A percentile compares a stretch with the other conserved stretches of the same genome.
phyloP scores from a whole-genome alignment of 2,113 vertebrate species.

The Lipophrys pholis region DNA sequence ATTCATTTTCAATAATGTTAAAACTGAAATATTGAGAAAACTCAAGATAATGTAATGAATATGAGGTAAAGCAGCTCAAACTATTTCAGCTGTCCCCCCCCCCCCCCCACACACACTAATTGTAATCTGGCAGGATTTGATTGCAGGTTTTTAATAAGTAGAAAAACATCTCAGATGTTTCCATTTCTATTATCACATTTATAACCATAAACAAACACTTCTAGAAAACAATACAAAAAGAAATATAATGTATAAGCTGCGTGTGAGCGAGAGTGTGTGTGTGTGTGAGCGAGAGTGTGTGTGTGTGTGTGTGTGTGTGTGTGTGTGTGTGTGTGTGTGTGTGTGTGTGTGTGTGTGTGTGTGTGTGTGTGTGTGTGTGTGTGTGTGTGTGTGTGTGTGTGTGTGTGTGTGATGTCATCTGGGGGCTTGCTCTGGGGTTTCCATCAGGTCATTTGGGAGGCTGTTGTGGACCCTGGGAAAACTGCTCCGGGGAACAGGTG shows the following conservation, averaged over 20 bases:
- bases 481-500: conserved; percentile 81
- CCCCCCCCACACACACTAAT: too few species aligned
- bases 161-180: background rate
- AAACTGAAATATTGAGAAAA: too few species aligned
- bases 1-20: too few species aligned
- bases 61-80: background rate
- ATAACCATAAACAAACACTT: background rate
- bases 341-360: too few species aligned
- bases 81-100: background rate
- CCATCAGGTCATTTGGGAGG: conserved; percentile 65
- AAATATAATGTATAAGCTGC: too few species aligned
- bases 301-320: too few species aligned
- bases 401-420: conserved; percentile 46
- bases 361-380: conserved; percentile 22
- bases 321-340: too few species aligned
- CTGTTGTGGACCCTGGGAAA: conserved; percentile 83
- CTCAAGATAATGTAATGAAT: too few species aligned
- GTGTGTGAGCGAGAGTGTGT: too few species aligned
- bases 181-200: too few species aligned
- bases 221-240: background rate
- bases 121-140: background rate
- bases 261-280: too few species aligned
- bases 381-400: conserved; percentile 30
- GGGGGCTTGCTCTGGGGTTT: conserved; percentile 53
- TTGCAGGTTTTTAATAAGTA: background rate